Evolutionary conservation across 2,888 invertebrate species (phyloP).

Genomic region (Spisula subtruncata): DNA sequence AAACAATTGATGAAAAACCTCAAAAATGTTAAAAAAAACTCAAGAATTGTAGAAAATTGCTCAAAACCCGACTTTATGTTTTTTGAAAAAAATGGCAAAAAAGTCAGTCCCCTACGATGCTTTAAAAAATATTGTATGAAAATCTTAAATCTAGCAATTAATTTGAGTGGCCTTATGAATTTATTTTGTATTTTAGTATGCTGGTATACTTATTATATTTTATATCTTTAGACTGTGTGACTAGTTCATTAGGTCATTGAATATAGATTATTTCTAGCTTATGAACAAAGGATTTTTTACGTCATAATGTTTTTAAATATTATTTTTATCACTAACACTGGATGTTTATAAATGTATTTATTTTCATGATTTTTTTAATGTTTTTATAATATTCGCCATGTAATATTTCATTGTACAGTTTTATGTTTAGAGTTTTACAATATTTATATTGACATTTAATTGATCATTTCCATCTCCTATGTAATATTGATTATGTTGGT

Average conservation of each 20-base stretch:
- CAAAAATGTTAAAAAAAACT: too few species aligned
- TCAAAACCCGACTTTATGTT: too few species aligned
- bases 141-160: too few species aligned
- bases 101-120: too few species aligned
- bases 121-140: too few species aligned
- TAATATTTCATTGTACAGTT: slow-evolving; percentile 17
- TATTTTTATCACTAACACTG: background rate
- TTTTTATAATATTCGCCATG: slow-evolving; percentile 32
- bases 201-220: background rate
- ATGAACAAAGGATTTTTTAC: background rate
- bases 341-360: slow-evolving; percentile 31
- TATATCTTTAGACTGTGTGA: background rate
- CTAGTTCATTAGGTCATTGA: background rate
- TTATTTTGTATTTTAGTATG: slow-evolving; percentile 10
- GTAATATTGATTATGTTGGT: background rate
- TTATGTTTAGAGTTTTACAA: slow-evolving; percentile 40
- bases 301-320: background rate
- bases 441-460: slow-evolving; percentile 39
- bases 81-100: too few species aligned
- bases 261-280: background rate
- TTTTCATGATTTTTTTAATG: slow-evolving; percentile 14
- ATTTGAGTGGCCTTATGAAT: background rate
- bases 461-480: background rate
- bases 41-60: too few species aligned
- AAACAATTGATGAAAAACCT: too few species aligned